phyloP scores from a whole-genome alignment of 2,888 invertebrate species.

The Hylaea fasciaria region DNA sequence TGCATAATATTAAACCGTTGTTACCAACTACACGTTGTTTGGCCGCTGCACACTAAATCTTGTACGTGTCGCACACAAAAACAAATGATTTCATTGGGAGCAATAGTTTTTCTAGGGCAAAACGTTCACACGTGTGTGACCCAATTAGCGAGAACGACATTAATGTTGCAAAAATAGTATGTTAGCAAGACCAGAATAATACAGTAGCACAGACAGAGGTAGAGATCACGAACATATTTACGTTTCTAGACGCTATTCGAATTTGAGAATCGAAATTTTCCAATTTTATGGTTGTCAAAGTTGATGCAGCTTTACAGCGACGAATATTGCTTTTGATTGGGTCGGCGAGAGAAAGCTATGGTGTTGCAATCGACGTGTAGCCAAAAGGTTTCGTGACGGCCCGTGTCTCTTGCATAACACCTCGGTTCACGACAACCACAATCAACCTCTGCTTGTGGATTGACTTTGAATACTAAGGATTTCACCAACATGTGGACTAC shows the following conservation, averaged over 20 bases:
- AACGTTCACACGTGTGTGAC: constrained; percentile 33
- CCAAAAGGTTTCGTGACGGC: constrained; percentile 76
- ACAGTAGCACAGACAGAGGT: constrained; percentile 1
- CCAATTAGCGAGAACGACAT: constrained; percentile 20
- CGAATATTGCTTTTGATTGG: constrained; percentile 54
- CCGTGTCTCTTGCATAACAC: constrained; percentile 71
- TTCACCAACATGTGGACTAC: constrained; percentile 12
- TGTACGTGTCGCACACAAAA: constrained; percentile 21
- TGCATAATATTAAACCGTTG: constrained; percentile 48
- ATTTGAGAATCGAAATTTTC: not conserved
- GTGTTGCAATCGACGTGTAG: constrained; percentile 64
- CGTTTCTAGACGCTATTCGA: not conserved
- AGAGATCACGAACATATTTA: not conserved
- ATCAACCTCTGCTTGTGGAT: constrained; percentile 44
- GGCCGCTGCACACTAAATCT: constrained; percentile 9
- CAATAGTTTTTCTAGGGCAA: constrained; percentile 24
- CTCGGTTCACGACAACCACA: constrained; percentile 58
- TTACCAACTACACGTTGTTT: constrained; percentile 17
- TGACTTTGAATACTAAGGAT: constrained; percentile 26
- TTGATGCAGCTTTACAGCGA: constrained; percentile 40
- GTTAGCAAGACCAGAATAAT: constrained; percentile 12
- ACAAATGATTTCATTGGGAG: constrained; percentile 13
- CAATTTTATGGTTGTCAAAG: constrained; percentile 24
- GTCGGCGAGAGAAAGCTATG: constrained; percentile 73
- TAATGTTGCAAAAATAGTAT: constrained; percentile 24